Evolutionary conservation across 2,113 vertebrate species (phyloP).

Genomic region (Micronisus gabar): DNA sequence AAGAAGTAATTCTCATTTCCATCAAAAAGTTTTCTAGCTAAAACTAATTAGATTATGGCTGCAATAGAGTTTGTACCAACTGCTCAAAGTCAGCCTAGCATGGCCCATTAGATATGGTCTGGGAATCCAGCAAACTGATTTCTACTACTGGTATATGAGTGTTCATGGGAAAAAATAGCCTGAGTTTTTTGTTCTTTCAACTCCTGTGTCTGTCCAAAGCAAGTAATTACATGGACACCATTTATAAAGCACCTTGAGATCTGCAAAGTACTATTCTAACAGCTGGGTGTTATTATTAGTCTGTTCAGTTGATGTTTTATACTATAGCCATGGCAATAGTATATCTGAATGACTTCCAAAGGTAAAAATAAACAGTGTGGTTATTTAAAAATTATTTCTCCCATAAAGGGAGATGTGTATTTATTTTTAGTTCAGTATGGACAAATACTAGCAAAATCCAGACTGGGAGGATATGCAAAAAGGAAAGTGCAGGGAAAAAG

Average conservation of each 20-base stretch:
- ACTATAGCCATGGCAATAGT: not conserved
- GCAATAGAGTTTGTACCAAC: not conserved
- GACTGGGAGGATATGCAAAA: constrained; percentile 2
- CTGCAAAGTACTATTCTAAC: not conserved
- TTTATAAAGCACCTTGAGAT: constrained; percentile 34
- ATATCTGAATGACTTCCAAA: constrained; percentile 31
- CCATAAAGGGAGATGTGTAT: not conserved
- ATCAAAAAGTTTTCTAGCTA: not conserved
- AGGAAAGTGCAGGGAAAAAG: not conserved
- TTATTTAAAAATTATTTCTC: constrained; percentile 33
- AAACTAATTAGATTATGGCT: not conserved
- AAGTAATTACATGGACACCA: not conserved
- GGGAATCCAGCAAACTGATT: not conserved
- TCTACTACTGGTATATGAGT: not conserved
- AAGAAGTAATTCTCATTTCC: not conserved
- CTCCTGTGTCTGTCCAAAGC: not conserved
- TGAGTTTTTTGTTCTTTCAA: not conserved
- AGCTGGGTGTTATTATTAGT: constrained; percentile 37
- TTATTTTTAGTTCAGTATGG: constrained; percentile 29
- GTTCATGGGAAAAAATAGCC: not conserved
- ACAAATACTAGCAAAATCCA: constrained; percentile 27
- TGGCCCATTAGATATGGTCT: not conserved
- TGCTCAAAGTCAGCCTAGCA: not conserved
- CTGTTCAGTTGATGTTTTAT: constrained; percentile 5
- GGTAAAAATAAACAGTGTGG: constrained; percentile 36